Evolutionary conservation across 2,113 vertebrate genomes (phyloP), one percentile per base, ranked within the genome.

Genomic region (Asarcornis scutulata): DNA sequence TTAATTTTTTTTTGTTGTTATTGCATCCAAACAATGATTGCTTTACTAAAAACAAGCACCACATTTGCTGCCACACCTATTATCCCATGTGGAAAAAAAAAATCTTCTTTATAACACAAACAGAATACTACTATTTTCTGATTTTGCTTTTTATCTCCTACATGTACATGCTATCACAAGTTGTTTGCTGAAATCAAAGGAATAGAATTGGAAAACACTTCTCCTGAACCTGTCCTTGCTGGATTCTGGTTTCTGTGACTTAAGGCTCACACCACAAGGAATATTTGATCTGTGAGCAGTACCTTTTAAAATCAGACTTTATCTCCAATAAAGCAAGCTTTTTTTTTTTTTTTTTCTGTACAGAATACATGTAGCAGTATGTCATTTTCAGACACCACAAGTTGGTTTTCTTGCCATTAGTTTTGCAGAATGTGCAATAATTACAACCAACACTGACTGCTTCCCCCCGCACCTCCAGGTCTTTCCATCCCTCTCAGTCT

Each of bases 1-100:
- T 83, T 50, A 71, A 75, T 58, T 74, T 94, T 94, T 73, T 88
- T 84, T 84, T 46, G 15, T 38, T 88, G 69, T 91, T 84, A n/a
- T 14, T 82, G 38, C 29, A 79, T 69, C 31, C 75, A 79, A 52
- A 91, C 17, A 38, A 68, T 13, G 53, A 60, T 25, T 75, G 21
- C 29, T 84, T 93, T 86, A 32, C 64, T 84, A 56, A 79, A 91
- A 86, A 42, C 15, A 96, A 75, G 17, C 0, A 0, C 72, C 42
- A 6, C 2, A 9, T 11, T 52, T 71, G 17, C 69, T 93, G 69
- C 46, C 40, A 72, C 55, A 80, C 53, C 60, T 66, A 79, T 38
- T 58, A 75, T 32, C 12, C 32, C 38, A 58, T 17, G 42, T 53
- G 60, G 5, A 87, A 91, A 77, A n/a, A 46, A 48, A 48, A 77